These are phyloP conservation scores for Dasysyrphus tricinctus DNA, from an alignment of 2,888 invertebrate species.

Conservation along the genomic window DNA sequence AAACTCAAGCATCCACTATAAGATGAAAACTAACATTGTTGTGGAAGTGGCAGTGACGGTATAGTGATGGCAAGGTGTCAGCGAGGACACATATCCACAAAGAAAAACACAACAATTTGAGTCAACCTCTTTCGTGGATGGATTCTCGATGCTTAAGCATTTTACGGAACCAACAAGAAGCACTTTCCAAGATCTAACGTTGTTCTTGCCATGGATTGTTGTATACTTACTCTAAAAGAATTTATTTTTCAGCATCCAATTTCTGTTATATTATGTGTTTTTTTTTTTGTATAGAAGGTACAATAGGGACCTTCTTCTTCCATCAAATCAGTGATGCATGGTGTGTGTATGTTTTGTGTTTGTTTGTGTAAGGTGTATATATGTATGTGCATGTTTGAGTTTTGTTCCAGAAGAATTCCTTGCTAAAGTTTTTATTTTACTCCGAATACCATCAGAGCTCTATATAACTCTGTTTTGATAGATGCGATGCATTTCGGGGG, in stretches of 20 bases:
- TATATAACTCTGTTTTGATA: neutral
- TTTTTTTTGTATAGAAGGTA: neutral
- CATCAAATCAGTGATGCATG: constrained; percentile 43
- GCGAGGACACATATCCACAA: constrained; percentile 15
- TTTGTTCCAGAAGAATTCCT: constrained; percentile 11
- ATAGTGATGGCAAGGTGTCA: constrained; percentile 26
- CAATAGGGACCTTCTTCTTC: neutral
- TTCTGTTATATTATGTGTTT: neutral
- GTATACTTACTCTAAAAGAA: neutral
- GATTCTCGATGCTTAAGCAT: constrained; percentile 49
- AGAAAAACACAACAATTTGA: constrained; percentile 48
- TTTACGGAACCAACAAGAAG: constrained; percentile 55
- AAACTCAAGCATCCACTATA: constrained; percentile 1
- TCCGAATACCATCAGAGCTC: neutral
- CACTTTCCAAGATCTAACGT: constrained; percentile 54
- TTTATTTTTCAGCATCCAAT: neutral
- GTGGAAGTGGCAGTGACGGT: constrained; percentile 12
- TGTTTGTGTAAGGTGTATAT: too few relatives aligned
- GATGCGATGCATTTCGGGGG: constrained; percentile 9
- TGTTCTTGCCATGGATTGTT: constrained; percentile 35
- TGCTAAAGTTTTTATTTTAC: neutral
- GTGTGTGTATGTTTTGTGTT: neutral
- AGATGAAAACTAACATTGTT: constrained; percentile 13
- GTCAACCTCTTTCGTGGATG: constrained; percentile 44
- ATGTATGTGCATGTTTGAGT: neutral